phyloP scores from a whole-genome alignment of 2,888 invertebrate genomes.

The Branchellion lobata region DNA sequence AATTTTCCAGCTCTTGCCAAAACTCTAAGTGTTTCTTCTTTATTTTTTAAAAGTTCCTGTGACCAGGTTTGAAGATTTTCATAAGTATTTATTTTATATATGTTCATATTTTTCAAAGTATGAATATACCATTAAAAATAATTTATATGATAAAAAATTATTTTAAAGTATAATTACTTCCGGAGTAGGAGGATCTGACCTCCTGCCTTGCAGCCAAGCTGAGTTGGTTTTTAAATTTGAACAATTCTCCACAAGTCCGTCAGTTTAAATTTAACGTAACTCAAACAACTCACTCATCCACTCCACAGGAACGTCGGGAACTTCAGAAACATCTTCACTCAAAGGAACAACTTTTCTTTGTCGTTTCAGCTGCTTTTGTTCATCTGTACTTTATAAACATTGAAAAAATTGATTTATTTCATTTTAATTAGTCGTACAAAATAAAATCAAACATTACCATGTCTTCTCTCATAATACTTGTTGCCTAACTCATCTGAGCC shows the following conservation, averaged over 20 bases:
- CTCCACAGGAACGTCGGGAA: slow-evolving; percentile 31
- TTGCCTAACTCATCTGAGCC: slow-evolving; percentile 39
- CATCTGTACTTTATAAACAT: slow-evolving; percentile 5
- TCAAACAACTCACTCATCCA: slow-evolving; percentile 35
- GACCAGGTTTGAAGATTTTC: too few relatives aligned
- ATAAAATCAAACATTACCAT: not conserved
- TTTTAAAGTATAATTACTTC: too few relatives aligned
- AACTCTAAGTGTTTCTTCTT: not conserved
- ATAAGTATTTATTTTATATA: too few relatives aligned
- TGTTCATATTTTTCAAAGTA: too few relatives aligned
- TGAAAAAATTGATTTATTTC: not conserved
- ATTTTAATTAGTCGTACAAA: not conserved
- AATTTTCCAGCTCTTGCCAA: slow-evolving; percentile 21
- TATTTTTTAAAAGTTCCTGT: slow-evolving; percentile 31
- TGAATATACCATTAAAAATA: too few relatives aligned
- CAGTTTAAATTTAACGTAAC: not conserved
- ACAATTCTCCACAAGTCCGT: not conserved
- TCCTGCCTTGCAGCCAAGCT: slow-evolving; percentile 40
- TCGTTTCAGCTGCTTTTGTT: slow-evolving; percentile 17
- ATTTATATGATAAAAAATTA: too few relatives aligned
- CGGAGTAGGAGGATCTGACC: slow-evolving; percentile 11
- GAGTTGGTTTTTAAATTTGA: not conserved
- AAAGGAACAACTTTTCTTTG: slow-evolving; percentile 35
- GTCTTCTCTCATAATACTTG: slow-evolving; percentile 34
- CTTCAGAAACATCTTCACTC: slow-evolving; percentile 8